Percentiles rank a stretch among this genome's conserved stretches.
These are phyloP conservation scores for Malurus alboscapulatus DNA, from an alignment of 2,113 vertebrate species.

Conservation along the genomic window DNA sequence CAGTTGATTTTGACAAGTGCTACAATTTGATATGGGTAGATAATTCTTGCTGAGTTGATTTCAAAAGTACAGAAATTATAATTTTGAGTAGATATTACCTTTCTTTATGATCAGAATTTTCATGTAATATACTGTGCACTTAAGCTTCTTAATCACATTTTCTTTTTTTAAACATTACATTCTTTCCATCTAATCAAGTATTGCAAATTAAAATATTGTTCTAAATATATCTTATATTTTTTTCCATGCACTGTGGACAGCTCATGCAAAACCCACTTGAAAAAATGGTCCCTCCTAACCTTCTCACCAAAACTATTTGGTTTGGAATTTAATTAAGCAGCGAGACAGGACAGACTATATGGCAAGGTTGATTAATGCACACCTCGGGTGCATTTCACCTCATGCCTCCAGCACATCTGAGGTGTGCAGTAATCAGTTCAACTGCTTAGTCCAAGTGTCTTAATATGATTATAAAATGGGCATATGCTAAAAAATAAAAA, in stretches of 20 bases:
- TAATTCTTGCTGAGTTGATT: constrained; percentile 98
- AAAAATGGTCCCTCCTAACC: constrained; percentile 34
- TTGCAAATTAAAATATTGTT: constrained; percentile 74
- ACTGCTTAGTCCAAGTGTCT: constrained; percentile 37
- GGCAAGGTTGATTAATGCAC: constrained; percentile 69
- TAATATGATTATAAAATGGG: constrained; percentile 51
- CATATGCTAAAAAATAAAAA: constrained; percentile 32
- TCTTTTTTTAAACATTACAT: constrained; percentile 67
- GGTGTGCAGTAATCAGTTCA: constrained; percentile 70
- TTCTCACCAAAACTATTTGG: constrained; percentile 62
- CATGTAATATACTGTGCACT: constrained; percentile 81
- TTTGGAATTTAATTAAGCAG: constrained; percentile 70
- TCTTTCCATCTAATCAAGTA: constrained; percentile 74
- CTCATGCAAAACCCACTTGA: constrained; percentile 33
- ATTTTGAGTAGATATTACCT: constrained; percentile 90
- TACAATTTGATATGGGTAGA: constrained; percentile 91
- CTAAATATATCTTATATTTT: constrained; percentile 71
- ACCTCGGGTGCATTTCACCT: constrained; percentile 58
- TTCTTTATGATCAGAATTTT: constrained; percentile 84
- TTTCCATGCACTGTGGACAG: constrained; percentile 47
- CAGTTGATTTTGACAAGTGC: constrained; percentile 91
- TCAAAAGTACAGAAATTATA: constrained; percentile 98
- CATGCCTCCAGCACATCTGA: constrained; percentile 50
- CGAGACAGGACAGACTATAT: constrained; percentile 30
- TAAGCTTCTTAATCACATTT: constrained; percentile 80